A percentile compares a stretch with the other conserved stretches of the same genome.
phyloP scores from a whole-genome alignment of 2,797 vertebrate species.

The Hyperoplus lanceolatus region DNA sequence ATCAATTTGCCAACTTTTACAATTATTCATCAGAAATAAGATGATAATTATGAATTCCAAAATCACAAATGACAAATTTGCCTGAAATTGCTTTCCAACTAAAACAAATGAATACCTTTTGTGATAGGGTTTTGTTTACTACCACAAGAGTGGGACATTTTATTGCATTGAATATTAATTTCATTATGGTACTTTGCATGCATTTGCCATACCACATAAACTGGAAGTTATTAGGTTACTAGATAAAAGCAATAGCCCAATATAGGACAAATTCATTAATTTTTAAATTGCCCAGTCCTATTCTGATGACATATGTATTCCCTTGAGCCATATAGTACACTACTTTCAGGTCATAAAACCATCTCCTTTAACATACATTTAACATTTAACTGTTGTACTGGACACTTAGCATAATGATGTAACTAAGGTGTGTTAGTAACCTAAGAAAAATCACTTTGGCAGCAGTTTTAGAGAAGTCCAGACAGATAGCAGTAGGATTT shows the following conservation, averaged over 20 bases:
- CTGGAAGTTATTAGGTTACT: too few relatives aligned
- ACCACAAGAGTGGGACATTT: not conserved
- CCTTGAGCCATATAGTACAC: constrained; percentile 10
- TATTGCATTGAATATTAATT: not conserved
- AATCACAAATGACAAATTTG: not conserved
- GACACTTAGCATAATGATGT: not conserved
- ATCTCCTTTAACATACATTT: constrained; percentile 10
- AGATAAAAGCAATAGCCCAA: too few relatives aligned
- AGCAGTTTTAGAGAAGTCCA: constrained; percentile 28
- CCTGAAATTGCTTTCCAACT: not conserved
- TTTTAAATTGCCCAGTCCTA: not conserved
- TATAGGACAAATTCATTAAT: not conserved
- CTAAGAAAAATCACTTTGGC: constrained; percentile 17
- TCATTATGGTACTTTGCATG: not conserved
- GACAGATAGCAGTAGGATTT: constrained; percentile 45
- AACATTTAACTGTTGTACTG: not conserved
- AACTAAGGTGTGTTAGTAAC: not conserved
- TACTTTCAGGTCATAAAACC: constrained; percentile 39
- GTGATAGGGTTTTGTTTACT: not conserved
- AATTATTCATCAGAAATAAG: not conserved
- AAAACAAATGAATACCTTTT: not conserved
- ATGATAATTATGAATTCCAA: not conserved
- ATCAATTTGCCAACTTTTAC: not conserved
- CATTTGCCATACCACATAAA: not conserved
- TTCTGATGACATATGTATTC: not conserved